Conservation (phyloP, 2,113 vertebrate genomes). For the Dermatemys mawii region DNA sequence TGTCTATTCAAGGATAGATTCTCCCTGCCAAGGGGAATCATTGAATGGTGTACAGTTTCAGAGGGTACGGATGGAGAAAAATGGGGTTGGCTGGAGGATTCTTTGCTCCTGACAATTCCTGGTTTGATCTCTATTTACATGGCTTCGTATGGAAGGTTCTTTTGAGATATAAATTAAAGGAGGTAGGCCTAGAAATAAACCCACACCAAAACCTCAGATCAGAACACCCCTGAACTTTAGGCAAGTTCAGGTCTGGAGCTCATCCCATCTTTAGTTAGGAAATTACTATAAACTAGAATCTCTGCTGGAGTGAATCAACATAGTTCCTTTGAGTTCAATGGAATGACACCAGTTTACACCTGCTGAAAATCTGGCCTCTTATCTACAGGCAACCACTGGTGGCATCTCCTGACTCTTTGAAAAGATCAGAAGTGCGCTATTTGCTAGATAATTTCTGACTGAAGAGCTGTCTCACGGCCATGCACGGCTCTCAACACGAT, state of each 20-base stretch:
- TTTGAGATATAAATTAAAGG: background rate
- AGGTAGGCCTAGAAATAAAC: slow-evolving; percentile 31
- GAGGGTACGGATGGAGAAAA: background rate
- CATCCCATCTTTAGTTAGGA: background rate
- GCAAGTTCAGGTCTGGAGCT: slow-evolving; percentile 35
- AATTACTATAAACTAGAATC: slow-evolving; percentile 17
- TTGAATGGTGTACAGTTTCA: slow-evolving; percentile 9
- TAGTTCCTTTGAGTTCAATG: background rate
- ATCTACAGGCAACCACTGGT: background rate
- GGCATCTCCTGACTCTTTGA: background rate
- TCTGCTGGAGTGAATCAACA: background rate
- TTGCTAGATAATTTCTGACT: background rate
- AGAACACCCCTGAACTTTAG: slow-evolving; percentile 4
- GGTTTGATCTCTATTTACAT: background rate
- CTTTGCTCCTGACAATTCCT: slow-evolving; percentile 29
- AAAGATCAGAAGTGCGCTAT: accelerated
- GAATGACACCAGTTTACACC: background rate
- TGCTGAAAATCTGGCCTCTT: accelerated
- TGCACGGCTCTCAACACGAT: background rate
- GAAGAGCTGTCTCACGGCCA: accelerated
- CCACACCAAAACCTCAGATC: background rate
- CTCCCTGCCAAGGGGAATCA: slow-evolving; percentile 8
- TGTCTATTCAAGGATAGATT: background rate
- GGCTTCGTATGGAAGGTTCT: slow-evolving; percentile 1
- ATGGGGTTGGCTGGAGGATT: slow-evolving; percentile 41